Evolutionary conservation across 2,797 vertebrate species (phyloP), one percentile per base, ranked within the genome.

Genomic region (Spinus olivaceus): DNA sequence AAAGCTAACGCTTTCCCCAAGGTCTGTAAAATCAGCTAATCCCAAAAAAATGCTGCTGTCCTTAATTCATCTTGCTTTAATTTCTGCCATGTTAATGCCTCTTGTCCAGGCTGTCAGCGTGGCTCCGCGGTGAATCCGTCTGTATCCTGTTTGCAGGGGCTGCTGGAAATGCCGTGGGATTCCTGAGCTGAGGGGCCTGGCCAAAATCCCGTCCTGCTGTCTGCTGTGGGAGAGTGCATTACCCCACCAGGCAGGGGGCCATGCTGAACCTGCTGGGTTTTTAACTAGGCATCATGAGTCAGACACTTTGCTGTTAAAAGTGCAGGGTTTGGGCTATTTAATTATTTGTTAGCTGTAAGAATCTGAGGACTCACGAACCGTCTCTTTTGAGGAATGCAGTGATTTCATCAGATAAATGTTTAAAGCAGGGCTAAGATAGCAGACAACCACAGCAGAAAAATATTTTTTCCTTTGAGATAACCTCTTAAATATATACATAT

Each of bases 401-500:
- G 95, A 95, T 91, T 95, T 93, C 67, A 92, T 71, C 83, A 73
- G 85, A 91, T 93, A 90, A 87, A 92, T 96, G 86, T 92, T 97
- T 94, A 91, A 96, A 91, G 77, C 24, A 1, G 37, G 21, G 53
- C 54, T 87, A 70, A 88, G 84, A 76, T 78, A 65, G 50, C 76
- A 85, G 69, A 61, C 78, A 90, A 80, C 37, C 74, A 56, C 64
- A 53, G 56, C 77, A 86, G 81, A 89, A 91, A 94, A 95, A 77
- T 65, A 82, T 61, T 50, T 86, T 88, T 93, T 96, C 88, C 94
- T 95, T 82, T 96, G 94, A 93, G 95, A 96, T 92, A 94, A 74
- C 94, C 84, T 96, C 90, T 96, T 94, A 96, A 91, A 94, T 87
- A 89, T 82, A 94, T 92, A 92, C 91, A 93, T 96, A 96, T 96